Percentiles rank a stretch among this genome's conserved stretches.
These are phyloP conservation scores for Cerastis rubricosa DNA, from an alignment of 2,888 invertebrate genomes.

Conservation along the genomic window DNA sequence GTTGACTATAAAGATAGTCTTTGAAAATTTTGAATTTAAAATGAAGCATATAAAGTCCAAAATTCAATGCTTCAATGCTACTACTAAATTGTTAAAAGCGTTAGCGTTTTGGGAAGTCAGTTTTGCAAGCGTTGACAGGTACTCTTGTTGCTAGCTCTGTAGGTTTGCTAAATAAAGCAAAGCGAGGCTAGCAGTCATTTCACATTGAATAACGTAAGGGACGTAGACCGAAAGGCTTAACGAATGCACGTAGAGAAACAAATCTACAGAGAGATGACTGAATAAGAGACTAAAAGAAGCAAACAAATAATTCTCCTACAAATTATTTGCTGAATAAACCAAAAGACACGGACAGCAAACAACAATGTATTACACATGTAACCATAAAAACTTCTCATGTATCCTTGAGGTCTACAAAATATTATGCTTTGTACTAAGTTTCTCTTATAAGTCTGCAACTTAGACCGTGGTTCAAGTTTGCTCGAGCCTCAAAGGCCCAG, in stretches of 20 bases:
- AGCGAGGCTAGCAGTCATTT: neutral
- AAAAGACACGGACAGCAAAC: slow-evolving; percentile 2
- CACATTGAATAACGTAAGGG: neutral
- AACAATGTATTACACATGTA: slow-evolving; percentile 11
- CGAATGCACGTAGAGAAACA: neutral
- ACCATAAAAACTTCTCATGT: slow-evolving; percentile 32
- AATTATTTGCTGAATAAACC: slow-evolving; percentile 6
- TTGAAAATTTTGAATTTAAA: slow-evolving; percentile 11
- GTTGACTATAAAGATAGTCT: slow-evolving; percentile 26
- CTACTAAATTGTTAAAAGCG: too few relatives aligned
- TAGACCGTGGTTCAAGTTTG: slow-evolving; percentile 68
- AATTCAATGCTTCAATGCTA: neutral
- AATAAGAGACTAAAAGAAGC: neutral
- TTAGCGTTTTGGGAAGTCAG: neutral
- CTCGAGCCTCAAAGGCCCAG: slow-evolving; percentile 75
- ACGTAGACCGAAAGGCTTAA: neutral
- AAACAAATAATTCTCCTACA: neutral
- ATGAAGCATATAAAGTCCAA: neutral
- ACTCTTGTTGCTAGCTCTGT: neutral
- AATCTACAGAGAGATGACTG: neutral
- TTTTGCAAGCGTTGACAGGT: neutral
- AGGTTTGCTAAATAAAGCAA: neutral
- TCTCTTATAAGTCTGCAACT: slow-evolving; percentile 50
- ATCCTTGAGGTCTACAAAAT: slow-evolving; percentile 27
- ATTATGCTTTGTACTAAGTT: slow-evolving; percentile 10